These are phyloP conservation scores for Haemorhous mexicanus DNA, from an alignment of 2,113 vertebrate genomes.

Conservation along the genomic window DNA sequence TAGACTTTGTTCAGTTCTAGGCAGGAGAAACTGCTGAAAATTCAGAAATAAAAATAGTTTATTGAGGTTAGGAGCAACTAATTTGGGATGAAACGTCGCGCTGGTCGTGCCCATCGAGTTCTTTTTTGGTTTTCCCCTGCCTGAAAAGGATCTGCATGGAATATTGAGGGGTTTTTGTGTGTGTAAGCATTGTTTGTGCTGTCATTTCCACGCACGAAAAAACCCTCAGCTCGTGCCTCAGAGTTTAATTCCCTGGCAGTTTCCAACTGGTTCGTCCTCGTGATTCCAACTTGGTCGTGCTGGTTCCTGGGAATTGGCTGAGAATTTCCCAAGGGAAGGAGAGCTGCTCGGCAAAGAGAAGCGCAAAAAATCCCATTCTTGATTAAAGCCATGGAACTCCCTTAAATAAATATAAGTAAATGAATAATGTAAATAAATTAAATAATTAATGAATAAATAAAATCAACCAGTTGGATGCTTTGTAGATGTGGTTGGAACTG, in stretches of 20 bases:
- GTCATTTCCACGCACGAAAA: not conserved
- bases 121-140: not conserved
- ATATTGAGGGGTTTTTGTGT: not conserved
- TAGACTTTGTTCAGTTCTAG: not conserved
- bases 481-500: not conserved
- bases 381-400: not conserved
- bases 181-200: not conserved
- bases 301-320: not conserved
- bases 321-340: not conserved
- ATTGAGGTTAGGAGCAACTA: not conserved
- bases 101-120: not conserved
- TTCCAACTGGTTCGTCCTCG: not conserved
- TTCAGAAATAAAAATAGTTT: not conserved
- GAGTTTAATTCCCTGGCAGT: not conserved
- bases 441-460: not conserved
- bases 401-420: not conserved
- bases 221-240: not conserved
- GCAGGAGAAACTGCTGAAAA: not conserved
- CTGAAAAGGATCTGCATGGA: not conserved
- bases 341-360: not conserved
- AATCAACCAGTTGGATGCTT: not conserved
- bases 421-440: not conserved
- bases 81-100: not conserved
- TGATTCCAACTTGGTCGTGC: rapidly evolving
- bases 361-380: not conserved